Base-by-base conservation (phyloP, 2,888 invertebrate genomes). In the Glomeris marginata region DNA sequence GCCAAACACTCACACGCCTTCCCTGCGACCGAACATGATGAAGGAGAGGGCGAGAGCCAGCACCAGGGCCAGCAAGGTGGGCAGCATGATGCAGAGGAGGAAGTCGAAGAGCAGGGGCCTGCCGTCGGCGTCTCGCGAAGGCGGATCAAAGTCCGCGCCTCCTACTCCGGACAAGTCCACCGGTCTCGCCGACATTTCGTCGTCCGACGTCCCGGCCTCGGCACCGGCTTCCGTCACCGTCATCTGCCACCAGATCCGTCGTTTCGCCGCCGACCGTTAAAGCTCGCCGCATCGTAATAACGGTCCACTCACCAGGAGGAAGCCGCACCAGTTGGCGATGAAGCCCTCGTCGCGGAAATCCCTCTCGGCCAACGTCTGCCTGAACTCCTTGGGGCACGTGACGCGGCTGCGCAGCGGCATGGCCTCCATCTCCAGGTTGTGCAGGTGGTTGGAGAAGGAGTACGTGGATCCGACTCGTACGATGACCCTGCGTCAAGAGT, bases 271-370 rank as follows among this genome's bases (percentile, higher is more conserved):
- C n/a, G n/a, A n/a, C n/a, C n/a, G n/a, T n/a, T n/a, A n/a, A n/a
- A n/a, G n/a, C n/a, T n/a, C n/a, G n/a, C n/a, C n/a, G n/a, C n/a
- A n/a, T n/a, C n/a, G n/a, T n/a, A n/a, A 28, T 8, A 44, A 13
- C 2, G 28, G 11, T n/a, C 28, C n/a, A 20, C n/a, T 48, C 42
- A 86, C 83, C 74, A 90, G 70, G 66, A 79, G 76, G 64, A 90
- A 90, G 47, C 80, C 80, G 61, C 90, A 91, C 90, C 90, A 91
- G 64, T 91, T 90, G 15, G 90, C 66, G 34, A 79, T 76, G 60
- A 88, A 79, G 1, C 80, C 80, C 8, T 79, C 79, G 53, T 81
- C 79, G 55, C 86, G 73, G 65, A 91, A 90, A 52, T 80, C 73
- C 58, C 82, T 74, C 64, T 91, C 88, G 0, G 85, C 84, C 0